Base-by-base conservation (phyloP, 1,140 invertebrate genomes). In the Himalopsyche phryganea region DNA sequence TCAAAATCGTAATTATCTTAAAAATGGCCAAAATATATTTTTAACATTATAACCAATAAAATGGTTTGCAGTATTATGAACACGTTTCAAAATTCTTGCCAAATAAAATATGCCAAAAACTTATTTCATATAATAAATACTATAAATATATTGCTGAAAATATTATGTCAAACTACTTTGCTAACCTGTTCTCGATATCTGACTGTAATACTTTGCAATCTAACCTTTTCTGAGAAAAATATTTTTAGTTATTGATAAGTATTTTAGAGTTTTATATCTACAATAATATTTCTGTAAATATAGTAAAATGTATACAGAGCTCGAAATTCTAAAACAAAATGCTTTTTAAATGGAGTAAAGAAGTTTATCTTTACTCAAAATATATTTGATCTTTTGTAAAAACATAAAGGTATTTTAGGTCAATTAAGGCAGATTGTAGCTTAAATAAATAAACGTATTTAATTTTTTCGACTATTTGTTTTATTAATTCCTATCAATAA, bases 321-420 rank as follows among this genome's bases (percentile, higher is more conserved):
- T 40, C 38, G 38, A 40, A 13, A 40, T 40, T 40, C 38, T 40
- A 40, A 40, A 40, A 13, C 11, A 40, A 40, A 40, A 6, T 40
- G 38, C 38, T 40, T 40, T 15, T 40, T 6, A 40, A 15, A 40
- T 28, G 3, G 23, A 28, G 23, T 28, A 28, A 28, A 28, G 23
- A 28, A 28, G 9, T 5, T 28, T 28, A 9, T 5, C 3, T 28
- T 28, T n/a, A 40, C 11, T 15, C 11, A 40, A 13, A 40, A 13
- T 40, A 40, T 40, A 40, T 40, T 40, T 40, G 38, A 40, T 28
- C 38, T 40, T 40, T 40, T 40, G 38, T 40, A 40, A 40, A n/a
- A 40, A 13, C 23, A 28, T 28, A 28, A 40, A 5, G 15, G 15
- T 40, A 40, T 40, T 40, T 40, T 15, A 13, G 38, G 15, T 15